A percentile compares a stretch with the other conserved stretches of the same genome.
phyloP scores from a whole-genome alignment of 2,113 vertebrate species.

The Tetrax tetrax region DNA sequence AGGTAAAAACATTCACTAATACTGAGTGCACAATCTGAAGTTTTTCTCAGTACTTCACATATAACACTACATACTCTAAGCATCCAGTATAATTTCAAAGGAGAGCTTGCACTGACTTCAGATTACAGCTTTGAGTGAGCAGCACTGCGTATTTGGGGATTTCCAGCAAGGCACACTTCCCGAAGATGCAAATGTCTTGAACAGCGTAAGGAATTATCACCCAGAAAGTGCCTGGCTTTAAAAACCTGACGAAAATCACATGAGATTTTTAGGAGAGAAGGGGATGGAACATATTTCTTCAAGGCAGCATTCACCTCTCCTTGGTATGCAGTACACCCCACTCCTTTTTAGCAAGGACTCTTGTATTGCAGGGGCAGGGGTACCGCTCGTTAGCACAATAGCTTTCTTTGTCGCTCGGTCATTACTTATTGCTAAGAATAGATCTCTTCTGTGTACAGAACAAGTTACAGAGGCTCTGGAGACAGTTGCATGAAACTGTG shows the following conservation, averaged over 20 bases:
- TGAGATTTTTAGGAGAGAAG: neutral
- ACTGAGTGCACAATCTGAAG: neutral
- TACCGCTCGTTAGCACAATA: neutral
- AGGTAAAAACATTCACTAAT: neutral
- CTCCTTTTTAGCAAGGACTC: too few species aligned
- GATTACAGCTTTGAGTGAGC: neutral
- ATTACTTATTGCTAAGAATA: slow-evolving; percentile 18
- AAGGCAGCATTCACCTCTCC: neutral
- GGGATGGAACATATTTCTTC: neutral
- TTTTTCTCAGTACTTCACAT: neutral
- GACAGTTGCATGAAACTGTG: neutral
- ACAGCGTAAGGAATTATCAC: neutral
- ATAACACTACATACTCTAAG: neutral
- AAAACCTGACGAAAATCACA: neutral
- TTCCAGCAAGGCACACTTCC: neutral
- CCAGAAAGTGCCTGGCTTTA: neutral
- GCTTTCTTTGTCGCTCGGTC: neutral
- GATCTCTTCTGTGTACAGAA: neutral
- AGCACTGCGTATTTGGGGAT: neutral
- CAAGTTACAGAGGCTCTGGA: neutral
- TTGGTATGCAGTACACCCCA: too few species aligned
- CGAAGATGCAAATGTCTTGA: neutral
- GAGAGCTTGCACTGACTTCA: neutral
- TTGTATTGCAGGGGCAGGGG: neutral
- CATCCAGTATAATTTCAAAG: neutral